phyloP scores from a whole-genome alignment of 2,113 vertebrate genomes.

The Mesoclemmys tuberculata region DNA sequence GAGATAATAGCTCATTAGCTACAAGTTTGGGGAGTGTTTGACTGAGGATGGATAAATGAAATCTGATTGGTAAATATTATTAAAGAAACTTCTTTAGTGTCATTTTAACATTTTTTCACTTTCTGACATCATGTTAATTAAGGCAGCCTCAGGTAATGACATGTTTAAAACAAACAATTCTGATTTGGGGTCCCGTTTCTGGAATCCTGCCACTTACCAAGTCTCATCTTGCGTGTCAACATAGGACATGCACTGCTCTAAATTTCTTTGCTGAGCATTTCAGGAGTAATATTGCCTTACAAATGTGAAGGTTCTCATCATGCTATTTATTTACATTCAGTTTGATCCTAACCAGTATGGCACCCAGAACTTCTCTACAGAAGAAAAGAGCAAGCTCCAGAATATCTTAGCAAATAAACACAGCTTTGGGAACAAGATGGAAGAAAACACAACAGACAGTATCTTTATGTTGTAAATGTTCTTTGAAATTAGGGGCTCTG shows the following conservation, averaged over 20 bases:
- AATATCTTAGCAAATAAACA: not conserved
- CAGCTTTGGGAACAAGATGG: not conserved
- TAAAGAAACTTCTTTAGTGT: not conserved
- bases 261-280: not conserved
- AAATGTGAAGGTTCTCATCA: not conserved
- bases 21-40: not conserved
- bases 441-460: not conserved
- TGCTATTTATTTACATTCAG: not conserved
- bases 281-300: not conserved
- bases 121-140: too few relatives aligned
- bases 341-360: accelerated
- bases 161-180: not conserved
- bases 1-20: conserved; percentile 19
- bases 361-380: not conserved
- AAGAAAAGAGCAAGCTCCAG: not conserved
- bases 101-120: not conserved
- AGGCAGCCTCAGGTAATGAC: not conserved
- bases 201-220: not conserved
- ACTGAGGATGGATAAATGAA: not conserved
- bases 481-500: not conserved
- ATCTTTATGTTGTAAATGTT: not conserved
- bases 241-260: not conserved
- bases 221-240: accelerated
- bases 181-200: not conserved
- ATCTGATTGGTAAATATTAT: not conserved